Evolutionary conservation across 2,797 vertebrate species (phyloP).

Genomic region (Numenius phaeopus): DNA sequence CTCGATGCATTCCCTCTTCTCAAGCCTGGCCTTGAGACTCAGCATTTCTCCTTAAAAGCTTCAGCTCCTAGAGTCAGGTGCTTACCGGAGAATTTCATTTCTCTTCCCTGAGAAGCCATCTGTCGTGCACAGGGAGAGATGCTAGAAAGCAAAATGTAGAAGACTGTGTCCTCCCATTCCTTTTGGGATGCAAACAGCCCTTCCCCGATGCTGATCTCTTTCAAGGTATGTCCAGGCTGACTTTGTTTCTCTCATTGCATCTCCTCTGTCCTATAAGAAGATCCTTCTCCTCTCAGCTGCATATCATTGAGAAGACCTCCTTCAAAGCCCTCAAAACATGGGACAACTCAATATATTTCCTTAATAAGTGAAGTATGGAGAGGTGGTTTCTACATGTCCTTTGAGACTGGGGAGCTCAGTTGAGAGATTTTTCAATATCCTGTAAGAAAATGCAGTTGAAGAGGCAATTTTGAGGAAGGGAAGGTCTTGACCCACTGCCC

Average conservation of each 20-base stretch:
- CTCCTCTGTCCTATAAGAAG: fast-evolving
- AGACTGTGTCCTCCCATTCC: neutral
- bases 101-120: neutral
- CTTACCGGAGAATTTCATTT: neutral
- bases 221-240: neutral
- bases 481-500: neutral
- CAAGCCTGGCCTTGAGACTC: neutral
- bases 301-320: fast-evolving
- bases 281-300: neutral
- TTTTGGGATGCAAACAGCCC: neutral
- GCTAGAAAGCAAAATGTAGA: neutral
- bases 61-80: neutral
- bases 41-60: neutral
- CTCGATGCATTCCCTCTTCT: fast-evolving
- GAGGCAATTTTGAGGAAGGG: neutral
- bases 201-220: neutral
- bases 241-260: neutral
- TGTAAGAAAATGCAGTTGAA: neutral
- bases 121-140: neutral
- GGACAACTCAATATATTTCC: neutral
- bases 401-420: fast-evolving
- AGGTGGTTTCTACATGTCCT: neutral
- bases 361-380: neutral
- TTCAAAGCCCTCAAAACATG: neutral
- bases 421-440: neutral